These are phyloP conservation scores for Miniopterus natalensis DNA, from an alignment of 2,113 vertebrate genomes.

Conservation along the genomic window DNA sequence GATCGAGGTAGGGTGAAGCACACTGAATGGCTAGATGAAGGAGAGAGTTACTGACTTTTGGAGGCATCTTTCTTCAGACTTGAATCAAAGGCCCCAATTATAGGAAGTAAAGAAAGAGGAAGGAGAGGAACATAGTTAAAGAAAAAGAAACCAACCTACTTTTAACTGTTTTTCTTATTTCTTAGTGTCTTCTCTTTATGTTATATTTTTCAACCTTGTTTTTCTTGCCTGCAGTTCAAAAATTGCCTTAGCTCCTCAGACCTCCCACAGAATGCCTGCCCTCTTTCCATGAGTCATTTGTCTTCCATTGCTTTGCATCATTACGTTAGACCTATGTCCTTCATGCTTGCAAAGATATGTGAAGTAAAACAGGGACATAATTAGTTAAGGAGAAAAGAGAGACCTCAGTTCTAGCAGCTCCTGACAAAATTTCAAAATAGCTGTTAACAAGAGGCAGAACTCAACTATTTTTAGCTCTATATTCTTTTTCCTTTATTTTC, in stretches of 20 bases:
- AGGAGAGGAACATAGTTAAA: not conserved
- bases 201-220: slow-evolving; percentile 31
- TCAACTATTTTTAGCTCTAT: not conserved
- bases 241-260: not conserved
- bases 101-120: not conserved
- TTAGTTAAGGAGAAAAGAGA: not conserved
- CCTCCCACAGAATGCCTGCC: not conserved
- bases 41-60: not conserved
- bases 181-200: not conserved
- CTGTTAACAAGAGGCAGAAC: not conserved
- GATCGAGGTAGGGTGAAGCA: not conserved
- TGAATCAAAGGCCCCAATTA: not conserved
- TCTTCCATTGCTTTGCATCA: not conserved
- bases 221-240: not conserved
- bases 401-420: not conserved
- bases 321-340: not conserved
- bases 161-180: not conserved
- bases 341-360: not conserved
- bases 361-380: not conserved
- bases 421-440: not conserved
- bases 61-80: not conserved
- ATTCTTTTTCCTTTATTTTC: not conserved
- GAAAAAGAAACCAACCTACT: not conserved
- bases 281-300: not conserved
- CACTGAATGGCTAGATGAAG: not conserved